Conservation (phyloP, 2,113 vertebrate species). For the Rynchops niger region DNA sequence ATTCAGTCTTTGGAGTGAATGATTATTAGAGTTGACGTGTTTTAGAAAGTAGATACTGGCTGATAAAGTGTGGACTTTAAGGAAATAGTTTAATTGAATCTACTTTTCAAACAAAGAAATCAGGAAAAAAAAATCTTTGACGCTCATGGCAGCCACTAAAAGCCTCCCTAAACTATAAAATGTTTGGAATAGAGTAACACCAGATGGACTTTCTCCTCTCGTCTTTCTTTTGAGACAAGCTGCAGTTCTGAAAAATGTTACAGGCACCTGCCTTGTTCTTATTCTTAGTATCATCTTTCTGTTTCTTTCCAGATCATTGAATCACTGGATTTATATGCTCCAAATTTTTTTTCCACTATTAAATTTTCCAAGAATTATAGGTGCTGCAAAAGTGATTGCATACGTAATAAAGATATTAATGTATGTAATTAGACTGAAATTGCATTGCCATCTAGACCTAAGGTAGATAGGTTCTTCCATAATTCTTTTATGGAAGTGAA, state of each 20-base stretch:
- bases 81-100: neutral
- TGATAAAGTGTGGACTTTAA: neutral
- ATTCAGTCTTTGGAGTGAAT: neutral
- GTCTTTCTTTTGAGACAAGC: neutral
- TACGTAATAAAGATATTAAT: neutral
- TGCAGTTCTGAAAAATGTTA: neutral
- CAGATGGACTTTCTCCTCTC: neutral
- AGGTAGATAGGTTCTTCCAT: neutral
- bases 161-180: neutral
- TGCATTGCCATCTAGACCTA: neutral
- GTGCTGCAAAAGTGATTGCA: neutral
- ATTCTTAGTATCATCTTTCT: neutral
- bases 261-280: neutral
- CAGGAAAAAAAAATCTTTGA: neutral
- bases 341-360: neutral
- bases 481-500: neutral
- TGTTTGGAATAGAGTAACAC: neutral
- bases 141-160: neutral
- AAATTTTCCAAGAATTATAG: neutral
- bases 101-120: neutral
- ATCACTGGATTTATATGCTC: neutral
- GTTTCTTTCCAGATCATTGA: neutral
- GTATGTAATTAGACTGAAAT: neutral
- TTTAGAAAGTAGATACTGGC: neutral
- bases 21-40: neutral